A percentile compares a stretch with the other conserved stretches of the same genome.
Conservation (phyloP, 2,113 vertebrate genomes). For the Myiagra hebetior region DNA sequence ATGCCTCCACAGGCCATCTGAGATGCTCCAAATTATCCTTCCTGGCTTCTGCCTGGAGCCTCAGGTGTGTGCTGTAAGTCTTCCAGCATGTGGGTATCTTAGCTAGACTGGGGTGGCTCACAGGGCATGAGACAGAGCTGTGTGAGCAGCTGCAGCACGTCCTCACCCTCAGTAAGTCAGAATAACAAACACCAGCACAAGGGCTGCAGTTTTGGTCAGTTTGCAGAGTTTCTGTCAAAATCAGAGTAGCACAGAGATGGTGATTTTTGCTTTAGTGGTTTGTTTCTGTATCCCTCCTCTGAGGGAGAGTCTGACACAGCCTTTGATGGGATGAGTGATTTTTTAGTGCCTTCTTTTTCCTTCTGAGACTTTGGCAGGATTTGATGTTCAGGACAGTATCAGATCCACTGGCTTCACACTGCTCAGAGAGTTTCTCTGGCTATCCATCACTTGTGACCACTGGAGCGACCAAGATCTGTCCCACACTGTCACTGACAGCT, state of each 20-base stretch:
- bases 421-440: not conserved
- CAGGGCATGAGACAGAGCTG: not conserved
- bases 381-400: not conserved
- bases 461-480: not conserved
- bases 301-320: not conserved
- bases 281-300: not conserved
- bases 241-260: not conserved
- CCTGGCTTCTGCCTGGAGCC: not conserved
- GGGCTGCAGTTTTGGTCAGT: not conserved
- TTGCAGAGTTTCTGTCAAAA: not conserved
- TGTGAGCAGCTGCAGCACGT: not conserved
- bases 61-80: not conserved
- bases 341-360: not conserved
- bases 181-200: not conserved
- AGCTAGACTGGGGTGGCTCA: not conserved
- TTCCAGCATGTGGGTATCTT: accelerated
- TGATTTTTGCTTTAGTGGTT: not conserved
- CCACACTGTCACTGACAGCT: not conserved
- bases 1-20: not conserved
- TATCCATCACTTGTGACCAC: not conserved
- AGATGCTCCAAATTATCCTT: not conserved
- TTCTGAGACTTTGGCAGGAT: not conserved
- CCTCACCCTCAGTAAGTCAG: not conserved
- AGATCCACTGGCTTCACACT: not conserved
- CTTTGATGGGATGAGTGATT: not conserved